Evolutionary conservation across 2,797 vertebrate species (phyloP), one percentile per base, ranked within the genome.

Genomic region (Lacerta agilis): DNA sequence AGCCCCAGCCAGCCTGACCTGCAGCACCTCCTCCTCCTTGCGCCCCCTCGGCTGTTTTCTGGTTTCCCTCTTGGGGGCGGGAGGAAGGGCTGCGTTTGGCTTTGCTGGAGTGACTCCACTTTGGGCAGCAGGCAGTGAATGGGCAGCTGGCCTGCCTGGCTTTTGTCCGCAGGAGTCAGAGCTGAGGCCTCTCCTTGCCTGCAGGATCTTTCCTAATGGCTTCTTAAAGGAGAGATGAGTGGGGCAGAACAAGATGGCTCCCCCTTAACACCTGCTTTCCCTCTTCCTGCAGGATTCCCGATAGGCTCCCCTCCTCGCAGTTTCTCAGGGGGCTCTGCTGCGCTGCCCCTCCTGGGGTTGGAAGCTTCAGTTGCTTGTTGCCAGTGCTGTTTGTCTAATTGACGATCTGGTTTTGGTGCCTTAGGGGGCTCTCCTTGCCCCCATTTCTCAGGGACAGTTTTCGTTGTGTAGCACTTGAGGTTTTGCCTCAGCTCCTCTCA

Each of bases 241-340:
- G 17, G 27, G 11, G 69, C 27, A 11, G 23, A 11, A 5, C 23
- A 33, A 55, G 58, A 4, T 71, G 38, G 43, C 17, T 91, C 73
- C 18, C 18, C 20, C 43, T 69, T 27, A 13, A 15, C 5, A 43
- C 79, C 61, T 64, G 17, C 61, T 23, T 23, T 1, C 36, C 75
- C 76, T 71, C 82, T 86, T 64, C 87, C 20, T 83, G 6, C 87
- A 96, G 95, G 92, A 90, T 80, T 83, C 92, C 90, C 94, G 86
- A 49, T 20, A 20, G 83, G 9, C 25, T 29, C 20, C 45, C 5
- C 45, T 49, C 27, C 67, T 85, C 15, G 25, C 33, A 1, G 8
- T 20, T 33, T 18, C 66, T 6, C 27, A 8, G 38, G 9, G 25
- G 64, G 17, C 1, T 75, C 66, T 64, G 27, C 38, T 67, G 20